Conservation (phyloP, 2,113 vertebrate species). For the Osmerus eperlanus region DNA sequence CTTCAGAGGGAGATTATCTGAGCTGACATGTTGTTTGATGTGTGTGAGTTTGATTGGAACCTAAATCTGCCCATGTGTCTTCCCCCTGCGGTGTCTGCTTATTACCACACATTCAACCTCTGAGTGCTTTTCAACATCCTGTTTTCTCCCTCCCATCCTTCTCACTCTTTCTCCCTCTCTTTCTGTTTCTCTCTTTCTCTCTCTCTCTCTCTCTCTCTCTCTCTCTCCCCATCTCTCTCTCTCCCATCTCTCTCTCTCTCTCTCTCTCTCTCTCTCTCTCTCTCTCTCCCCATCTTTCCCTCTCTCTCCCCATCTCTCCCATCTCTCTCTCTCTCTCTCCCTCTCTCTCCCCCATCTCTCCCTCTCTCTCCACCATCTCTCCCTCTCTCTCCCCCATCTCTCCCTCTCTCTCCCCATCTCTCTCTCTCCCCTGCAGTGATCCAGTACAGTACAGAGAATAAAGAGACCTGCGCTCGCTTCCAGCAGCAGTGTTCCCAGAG, state of each 20-base stretch:
- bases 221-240: background rate
- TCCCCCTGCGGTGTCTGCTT: background rate
- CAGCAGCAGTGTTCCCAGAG: slow-evolving; percentile 82
- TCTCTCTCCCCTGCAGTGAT: slow-evolving; percentile 69
- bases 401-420: slow-evolving; percentile 11
- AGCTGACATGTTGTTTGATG: background rate
- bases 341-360: background rate
- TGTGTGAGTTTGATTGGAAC: background rate
- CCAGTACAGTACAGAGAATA: slow-evolving; percentile 75
- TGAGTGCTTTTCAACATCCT: background rate
- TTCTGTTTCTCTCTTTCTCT: background rate
- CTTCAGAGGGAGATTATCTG: background rate
- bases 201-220: background rate
- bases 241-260: slow-evolving; percentile 27
- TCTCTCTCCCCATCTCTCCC: background rate
- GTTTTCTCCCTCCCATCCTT: background rate
- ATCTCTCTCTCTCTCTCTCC: background rate
- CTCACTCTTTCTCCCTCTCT: background rate
- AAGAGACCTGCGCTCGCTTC: slow-evolving; percentile 77
- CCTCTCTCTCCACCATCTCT: background rate
- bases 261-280: slow-evolving; percentile 10
- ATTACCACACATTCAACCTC: background rate
- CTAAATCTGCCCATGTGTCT: background rate
- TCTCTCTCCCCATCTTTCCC: background rate
- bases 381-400: background rate